Base-by-base conservation (phyloP, 2,888 invertebrate genomes). In the Perizoma flavofasciatum region DNA sequence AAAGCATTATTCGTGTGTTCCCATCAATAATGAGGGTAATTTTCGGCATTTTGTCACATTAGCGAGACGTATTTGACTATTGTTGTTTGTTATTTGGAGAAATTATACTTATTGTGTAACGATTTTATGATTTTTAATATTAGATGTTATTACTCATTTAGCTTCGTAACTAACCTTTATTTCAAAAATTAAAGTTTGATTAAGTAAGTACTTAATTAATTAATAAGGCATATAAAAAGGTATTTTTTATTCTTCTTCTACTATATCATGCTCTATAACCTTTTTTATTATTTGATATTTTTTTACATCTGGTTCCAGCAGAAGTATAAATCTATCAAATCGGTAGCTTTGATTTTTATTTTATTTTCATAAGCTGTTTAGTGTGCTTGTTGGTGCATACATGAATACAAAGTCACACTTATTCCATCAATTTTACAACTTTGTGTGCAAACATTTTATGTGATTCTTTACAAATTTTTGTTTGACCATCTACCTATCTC, bases 11-110 rank as follows among this genome's bases (percentile, higher is more conserved):
- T 77, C 78, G 71, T 75, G 65, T 71, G 77, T 82, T 85, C 84
- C 86, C 89, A 90, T 90, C 92, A 88, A 91, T 92, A 91, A 91
- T 89, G 82, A 89, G 86, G 89, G 89, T 91, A 90, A 92, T 92
- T 90, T 88, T 86, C 83, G 80, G 74, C 85, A 85, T 86, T 86
- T 89, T 92, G 91, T 90, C 91, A 89, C 85, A 91, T 91, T 88
- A 89, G 81, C 78, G 74, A 82, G 81, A 88, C 79, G 80, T 84
- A 88, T 91, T 85, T 76, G 77, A 77, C 83, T 80, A 85, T 89
- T 90, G 87, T 89, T 83, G 79, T 76, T 79, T 82, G 77, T 79
- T 75, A 74, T 77, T 80, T 74, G 68, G 57, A 62, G 68, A 73
- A 73, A 81, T 80, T 78, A 75, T 71, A 70, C 49, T 33, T 64